Evolutionary conservation across 1,140 invertebrate genomes (phyloP), one percentile per base, ranked within the genome.

Genomic region (Pseudomyrmex gracilis): DNA sequence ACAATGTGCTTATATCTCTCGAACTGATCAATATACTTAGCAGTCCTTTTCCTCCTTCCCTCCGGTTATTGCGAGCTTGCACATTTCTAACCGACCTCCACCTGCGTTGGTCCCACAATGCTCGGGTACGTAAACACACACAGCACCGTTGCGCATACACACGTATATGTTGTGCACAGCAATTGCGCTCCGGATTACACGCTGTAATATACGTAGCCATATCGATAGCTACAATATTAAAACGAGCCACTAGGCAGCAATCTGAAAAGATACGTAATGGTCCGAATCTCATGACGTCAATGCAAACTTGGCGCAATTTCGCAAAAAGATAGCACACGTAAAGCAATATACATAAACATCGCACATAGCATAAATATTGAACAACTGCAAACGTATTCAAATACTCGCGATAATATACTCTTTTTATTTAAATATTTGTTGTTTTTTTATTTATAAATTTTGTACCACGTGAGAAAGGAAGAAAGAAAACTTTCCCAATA

Each of bases 81-180:
- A 82, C 70, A 82, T 82, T 82, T 82, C 24, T 61, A 58, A 47
- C 43, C 24, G 22, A 61, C 67, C 43, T 60, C 43, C 20, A 71
- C 15, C 5, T 60, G 15, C 43, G 13, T 24, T 10, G 2, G 34
- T 34, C 12, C n/a, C 12, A 10, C n/a, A 10, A 60, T 34, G 43
- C 20, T 61, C 22, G 34, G 4, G 47, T n/a, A 51, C 3, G 17
- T n/a, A 68, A 73, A 71, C 60, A 47, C 60, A 51, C 51, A 47
- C 60, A 61, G 73, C 49, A 58, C 17, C 43, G 17, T 70, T 43
- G 24, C 51, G 5, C 17, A 70, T 13, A 68, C n/a, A 34, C 34
- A 34, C 34, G 34, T 34, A 34, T 34, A 5, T 34, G 4, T 34
- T 34, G 34, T 34, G 34, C 22, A 51, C 22, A 63, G 22, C 58